Evolutionary conservation across 2,888 invertebrate species (phyloP).

Genomic region (Linnaemya tessellans): DNA sequence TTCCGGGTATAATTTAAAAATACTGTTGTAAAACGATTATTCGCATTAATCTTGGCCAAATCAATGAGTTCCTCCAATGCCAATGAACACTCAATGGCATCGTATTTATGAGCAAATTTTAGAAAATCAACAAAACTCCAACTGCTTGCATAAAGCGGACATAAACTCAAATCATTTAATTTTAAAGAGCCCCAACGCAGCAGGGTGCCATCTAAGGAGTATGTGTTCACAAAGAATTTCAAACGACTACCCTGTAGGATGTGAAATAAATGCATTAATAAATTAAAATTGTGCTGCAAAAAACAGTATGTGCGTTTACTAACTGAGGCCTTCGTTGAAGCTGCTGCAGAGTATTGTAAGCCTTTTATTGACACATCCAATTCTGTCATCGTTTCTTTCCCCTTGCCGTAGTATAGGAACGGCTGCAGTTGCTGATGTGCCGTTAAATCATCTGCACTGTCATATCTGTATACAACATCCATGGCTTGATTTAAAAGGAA

Average conservation of each 20-base stretch:
- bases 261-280: slow-evolving; percentile 13
- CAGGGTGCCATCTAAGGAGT: slow-evolving; percentile 77
- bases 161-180: slow-evolving; percentile 78
- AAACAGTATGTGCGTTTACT: slow-evolving; percentile 29
- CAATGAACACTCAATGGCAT: slow-evolving; percentile 77
- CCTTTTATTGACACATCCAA: slow-evolving; percentile 70
- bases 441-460: slow-evolving; percentile 78
- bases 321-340: slow-evolving; percentile 23
- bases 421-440: slow-evolving; percentile 77
- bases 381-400: slow-evolving; percentile 76
- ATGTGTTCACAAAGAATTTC: slow-evolving; percentile 77
- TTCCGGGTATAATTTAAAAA: slow-evolving; percentile 80
- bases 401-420: slow-evolving; percentile 81
- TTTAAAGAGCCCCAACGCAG: slow-evolving; percentile 78
- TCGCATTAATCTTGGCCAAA: slow-evolving; percentile 74
- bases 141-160: slow-evolving; percentile 71
- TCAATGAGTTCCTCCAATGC: slow-evolving; percentile 80
- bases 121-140: slow-evolving; percentile 45
- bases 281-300: slow-evolving; percentile 3
- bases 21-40: slow-evolving; percentile 78
- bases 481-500: slow-evolving; percentile 81
- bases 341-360: slow-evolving; percentile 44
- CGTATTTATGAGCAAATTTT: slow-evolving; percentile 69
- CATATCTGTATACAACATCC: slow-evolving; percentile 79
- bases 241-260: slow-evolving; percentile 69